Evolutionary conservation across 92 coral and sea anemone genomes (phyloP), one percentile per base, ranked within the genome.

Genomic region (Hydrozoanthus gracilis): DNA sequence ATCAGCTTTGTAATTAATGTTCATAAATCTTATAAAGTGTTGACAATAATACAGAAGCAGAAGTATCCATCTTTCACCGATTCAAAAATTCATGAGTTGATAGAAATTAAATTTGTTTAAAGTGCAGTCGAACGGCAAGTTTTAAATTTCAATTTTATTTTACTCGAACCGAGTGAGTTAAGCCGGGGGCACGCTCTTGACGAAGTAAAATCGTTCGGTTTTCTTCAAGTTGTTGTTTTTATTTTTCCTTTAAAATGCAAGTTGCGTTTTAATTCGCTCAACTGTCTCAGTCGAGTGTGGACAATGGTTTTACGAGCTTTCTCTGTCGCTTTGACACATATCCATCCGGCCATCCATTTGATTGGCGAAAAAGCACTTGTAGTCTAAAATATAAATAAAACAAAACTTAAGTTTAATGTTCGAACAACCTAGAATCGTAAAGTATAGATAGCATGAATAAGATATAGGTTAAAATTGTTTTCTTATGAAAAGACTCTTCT

Each of bases 301-400:
- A 8, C 73, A 68, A 68, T 68, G 13, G 11, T 4, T 68, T 68
- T 27, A 16, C 13, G 39, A 18, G 15, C 72, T 15, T 46, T 44
- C 71, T 9, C 56, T 39, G 8, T 56, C 0, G 77, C 49, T 11
- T 16, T 78, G 72, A 12, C 72, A 61, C 17, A 9, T 13, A 48
- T 18, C 58, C 62, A 47, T 27, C 46, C n/a, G 56, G 15, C 5
- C 4, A 48, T 47, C 35, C n/a, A 3, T 64, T 78, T 78, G 60
- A 80, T 80, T 80, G 75, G 85, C 27, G 74, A 64, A 10, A 50
- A 4, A 16, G 74, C 51, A 65, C 85, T 66, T 80, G 85, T 11
- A 80, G 75, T 65, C 48, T 62, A 66, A 11, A 51, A 47, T n/a
- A 39, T 70, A 80, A 80, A 64, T 62, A 62, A 47, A 80, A 62